Evolutionary conservation across 2,113 vertebrate species (phyloP).

Genomic region (Nasalis larvatus): DNA sequence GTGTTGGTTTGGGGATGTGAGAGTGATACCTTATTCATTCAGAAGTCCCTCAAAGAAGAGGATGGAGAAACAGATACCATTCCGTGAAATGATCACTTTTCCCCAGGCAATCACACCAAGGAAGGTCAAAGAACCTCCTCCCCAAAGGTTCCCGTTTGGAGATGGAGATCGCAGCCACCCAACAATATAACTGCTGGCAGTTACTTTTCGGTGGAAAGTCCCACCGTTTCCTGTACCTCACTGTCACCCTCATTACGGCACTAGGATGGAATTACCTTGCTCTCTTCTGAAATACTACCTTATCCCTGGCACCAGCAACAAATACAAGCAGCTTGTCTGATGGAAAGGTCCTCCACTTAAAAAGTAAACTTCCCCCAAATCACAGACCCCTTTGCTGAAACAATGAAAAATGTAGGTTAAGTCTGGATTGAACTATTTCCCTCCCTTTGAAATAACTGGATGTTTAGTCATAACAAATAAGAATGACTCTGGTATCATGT

Average conservation of each 20-base stretch:
- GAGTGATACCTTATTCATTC: background rate
- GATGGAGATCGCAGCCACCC: background rate
- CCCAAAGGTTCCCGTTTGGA: background rate
- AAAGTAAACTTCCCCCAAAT: background rate
- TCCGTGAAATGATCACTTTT: background rate
- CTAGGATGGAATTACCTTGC: too few relatives aligned
- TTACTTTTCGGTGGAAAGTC: background rate
- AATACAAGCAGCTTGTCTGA: background rate
- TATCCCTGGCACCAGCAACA: rapidly evolving
- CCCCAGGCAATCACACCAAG: background rate
- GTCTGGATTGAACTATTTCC: background rate
- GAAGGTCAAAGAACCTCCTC: background rate
- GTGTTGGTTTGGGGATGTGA: background rate
- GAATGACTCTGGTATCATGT: rapidly evolving
- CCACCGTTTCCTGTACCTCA: background rate
- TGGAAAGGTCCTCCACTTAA: too few relatives aligned
- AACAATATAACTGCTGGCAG: background rate
- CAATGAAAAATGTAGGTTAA: background rate
- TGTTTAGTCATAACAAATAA: rapidly evolving
- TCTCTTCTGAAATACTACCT: background rate
- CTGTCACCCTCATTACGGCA: too few relatives aligned
- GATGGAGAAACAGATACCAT: background rate
- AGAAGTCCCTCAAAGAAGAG: background rate
- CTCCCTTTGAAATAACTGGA: background rate
- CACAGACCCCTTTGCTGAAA: background rate